Evolutionary conservation across 1,140 invertebrate genomes (phyloP), one percentile per base, ranked within the genome.

Genomic region (Drosophila pallidifrons): DNA sequence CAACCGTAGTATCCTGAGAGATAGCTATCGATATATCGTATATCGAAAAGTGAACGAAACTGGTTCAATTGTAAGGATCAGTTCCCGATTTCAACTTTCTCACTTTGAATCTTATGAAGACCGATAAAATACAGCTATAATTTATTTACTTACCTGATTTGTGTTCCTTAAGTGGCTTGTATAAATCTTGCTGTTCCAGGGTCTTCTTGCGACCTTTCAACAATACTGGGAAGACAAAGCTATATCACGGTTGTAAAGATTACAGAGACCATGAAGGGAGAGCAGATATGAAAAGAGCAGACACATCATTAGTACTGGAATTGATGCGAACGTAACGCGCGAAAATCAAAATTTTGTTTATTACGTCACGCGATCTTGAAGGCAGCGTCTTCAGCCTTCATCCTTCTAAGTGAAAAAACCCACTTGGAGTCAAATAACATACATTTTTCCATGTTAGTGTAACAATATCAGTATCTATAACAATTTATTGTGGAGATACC

Each of bases 161-260:
- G 77, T 95, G 94, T 58, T 94, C 93, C 16, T 92, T 92, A 0
- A 95, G 79, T 7, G 94, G 92, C 74, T 93, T 85, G 75, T 93
- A 94, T 0, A 95, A 85, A 91, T 95, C 95, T 5, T 88, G 74
- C 11, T 93, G 91, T 76, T 94, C 93, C 11, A 95, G 70, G 28
- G 94, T 94, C 64, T 93, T 92, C 66, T 93, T 93, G 49, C 92
- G 92, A 28, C 94, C 94, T 71, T 92, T 92, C 47, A 92, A 91
- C 60, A 94, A 93, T 30, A 93, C 93, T 30, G 93, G 93, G 41
- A 94, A 70, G 0, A 92, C 93, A 69, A 93, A 94, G 65, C 93
- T 94, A 52, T 47, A n/a, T 55, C 51, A 55, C 10, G 35, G 49
- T 54, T 55, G 51, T 55, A 45, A 57, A 71, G 13, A 45, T 43